Evolutionary conservation across 2,797 vertebrate species (phyloP), one percentile per base, ranked within the genome.

Genomic region (Tragopan temminckii): DNA sequence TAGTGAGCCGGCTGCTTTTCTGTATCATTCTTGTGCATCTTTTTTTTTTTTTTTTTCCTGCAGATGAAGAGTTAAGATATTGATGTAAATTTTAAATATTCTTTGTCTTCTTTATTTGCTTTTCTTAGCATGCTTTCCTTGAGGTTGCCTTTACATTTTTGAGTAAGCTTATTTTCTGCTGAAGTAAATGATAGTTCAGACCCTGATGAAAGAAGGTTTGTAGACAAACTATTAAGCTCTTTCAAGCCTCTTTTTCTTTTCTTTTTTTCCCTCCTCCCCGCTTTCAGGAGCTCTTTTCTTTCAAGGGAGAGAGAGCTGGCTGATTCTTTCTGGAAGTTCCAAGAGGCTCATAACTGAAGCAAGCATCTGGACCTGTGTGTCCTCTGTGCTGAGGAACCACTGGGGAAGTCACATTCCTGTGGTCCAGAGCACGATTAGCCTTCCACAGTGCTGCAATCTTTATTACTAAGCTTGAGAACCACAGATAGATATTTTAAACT

Each of bases 321-420:
- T 70, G 35, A 18, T 79, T 64, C 5, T 77, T 77, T 31, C 42
- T 46, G 40, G 52, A 88, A 24, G 36, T 7, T 38, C 13, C 33
- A 57, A 63, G 40, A 50, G 33, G 43, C 43, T 7, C 14, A 29
- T 76, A 35, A 58, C 33, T 31, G 57, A 25, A 21, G 36, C 14
- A 57, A 77, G 31, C 21, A 82, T 35, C 29, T 78, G 50, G 40
- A 38, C 11, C 71, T 15, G 6, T 1, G 4, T 55, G 58, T 58
- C 19, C 14, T 53, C n/a, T 18, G 23, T 64, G 42, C 61, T 66
- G 53, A 48, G 75, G 29, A 35, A 19, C 57, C 43, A n/a, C 17
- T 0, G 20, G 36, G 1, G 35, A 23, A n/a, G 46, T 63, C 3
- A 0, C 3, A 18, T 40, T 63, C 17, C 25, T 83, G 43, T 63